phyloP scores from a whole-genome alignment of 2,888 invertebrate species.

The Chrysolina americana region DNA sequence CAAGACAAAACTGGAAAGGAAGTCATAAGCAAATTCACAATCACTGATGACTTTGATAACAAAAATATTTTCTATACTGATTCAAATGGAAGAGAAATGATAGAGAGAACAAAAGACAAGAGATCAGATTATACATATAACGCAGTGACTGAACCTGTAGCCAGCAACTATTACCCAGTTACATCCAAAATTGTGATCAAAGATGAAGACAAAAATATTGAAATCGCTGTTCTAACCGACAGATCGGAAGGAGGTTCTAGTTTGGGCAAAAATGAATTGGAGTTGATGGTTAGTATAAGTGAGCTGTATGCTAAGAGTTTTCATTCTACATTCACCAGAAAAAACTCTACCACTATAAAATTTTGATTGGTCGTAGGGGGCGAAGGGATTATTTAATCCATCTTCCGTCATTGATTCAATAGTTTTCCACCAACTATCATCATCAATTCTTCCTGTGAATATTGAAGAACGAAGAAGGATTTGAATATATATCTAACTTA shows the following conservation, averaged over 20 bases:
- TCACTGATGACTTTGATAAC: neutral
- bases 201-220: conserved; percentile 68
- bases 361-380: too few species aligned
- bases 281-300: conserved; percentile 73
- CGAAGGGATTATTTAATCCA: too few species aligned
- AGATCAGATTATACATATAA: conserved; percentile 74
- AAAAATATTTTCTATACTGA: conserved; percentile 78
- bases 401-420: too few species aligned
- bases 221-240: conserved; percentile 74
- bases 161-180: conserved; percentile 84
- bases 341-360: too few species aligned
- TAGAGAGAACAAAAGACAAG: conserved; percentile 74
- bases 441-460: too few species aligned
- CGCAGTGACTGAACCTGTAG: conserved; percentile 70
- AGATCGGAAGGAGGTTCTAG: conserved; percentile 76
- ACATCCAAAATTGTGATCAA: conserved; percentile 76
- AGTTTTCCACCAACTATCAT: too few species aligned
- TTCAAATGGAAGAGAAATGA: conserved; percentile 81
- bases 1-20: conserved; percentile 29
- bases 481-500: too few species aligned
- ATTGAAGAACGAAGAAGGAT: too few species aligned
- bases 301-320: too few species aligned
- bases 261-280: conserved; percentile 72
- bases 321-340: too few species aligned
- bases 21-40: conserved; percentile 8